Evolutionary conservation across 2,113 vertebrate genomes (phyloP).

Genomic region (Ailurus styani): DNA sequence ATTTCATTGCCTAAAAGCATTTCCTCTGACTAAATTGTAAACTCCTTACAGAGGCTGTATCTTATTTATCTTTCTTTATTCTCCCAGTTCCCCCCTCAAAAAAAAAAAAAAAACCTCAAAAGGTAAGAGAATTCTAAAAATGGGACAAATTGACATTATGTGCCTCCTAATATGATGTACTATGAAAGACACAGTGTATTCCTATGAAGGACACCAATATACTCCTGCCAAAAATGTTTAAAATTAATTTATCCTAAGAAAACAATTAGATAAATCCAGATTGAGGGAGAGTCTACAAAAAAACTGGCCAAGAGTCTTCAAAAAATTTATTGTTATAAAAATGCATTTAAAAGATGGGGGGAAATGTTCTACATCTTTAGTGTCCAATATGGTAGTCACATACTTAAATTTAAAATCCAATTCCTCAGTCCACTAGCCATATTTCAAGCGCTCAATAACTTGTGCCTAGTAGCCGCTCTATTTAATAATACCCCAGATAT

Average conservation of each 20-base stretch:
- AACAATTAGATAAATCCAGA: not conserved
- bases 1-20: not conserved
- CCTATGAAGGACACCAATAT: not conserved
- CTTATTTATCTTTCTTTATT: not conserved
- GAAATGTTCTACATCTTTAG: not conserved
- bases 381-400: not conserved
- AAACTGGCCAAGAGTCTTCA: not conserved
- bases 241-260: conserved; percentile 17
- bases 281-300: not conserved
- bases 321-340: not conserved
- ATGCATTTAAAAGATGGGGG: not conserved
- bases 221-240: conserved; percentile 14
- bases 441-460: not conserved
- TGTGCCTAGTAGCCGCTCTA: not conserved
- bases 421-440: not conserved
- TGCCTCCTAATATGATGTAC: not conserved
- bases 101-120: not conserved
- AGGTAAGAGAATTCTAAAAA: not conserved
- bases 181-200: not conserved
- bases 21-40: not conserved
- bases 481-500: not conserved
- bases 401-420: conserved; percentile 26
- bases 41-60: not conserved
- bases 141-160: not conserved
- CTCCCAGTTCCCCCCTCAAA: not conserved